Base-by-base conservation (phyloP, 2,113 vertebrate genomes). In the Phoenicopterus ruber region DNA sequence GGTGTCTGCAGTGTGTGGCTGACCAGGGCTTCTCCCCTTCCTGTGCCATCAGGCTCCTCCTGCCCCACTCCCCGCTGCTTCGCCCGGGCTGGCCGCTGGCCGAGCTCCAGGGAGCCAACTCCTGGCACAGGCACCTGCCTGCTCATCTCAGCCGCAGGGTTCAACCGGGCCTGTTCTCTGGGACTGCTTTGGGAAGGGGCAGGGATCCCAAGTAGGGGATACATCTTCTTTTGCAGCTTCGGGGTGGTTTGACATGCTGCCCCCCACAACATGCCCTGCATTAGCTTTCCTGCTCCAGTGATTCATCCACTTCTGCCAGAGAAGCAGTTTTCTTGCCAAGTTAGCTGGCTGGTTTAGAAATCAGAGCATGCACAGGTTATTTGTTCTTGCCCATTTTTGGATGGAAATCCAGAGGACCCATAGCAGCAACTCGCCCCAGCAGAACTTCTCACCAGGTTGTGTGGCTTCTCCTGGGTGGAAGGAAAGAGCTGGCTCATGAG, bases 81-180 rank as follows among this genome's bases (percentile, higher is more conserved):
- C 5, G 2, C 46, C 36, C 0, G 1, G 44, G 34, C 42, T 55
- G 38, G 18, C 32, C 0, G 0, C 34, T 78, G 57, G 13, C 81
- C 1, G 1, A 13, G 38, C 71, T 55, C 11, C 40, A 28, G 36
- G 58, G 46, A 81, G 52, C 31, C 46, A 28, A 26, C 42, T 67
- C 21, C 28, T 44, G 62, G 66, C 31, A 20, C 3, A 4, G 40
- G 40, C 71, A 49, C 17, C 18, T 6, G 11, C 47, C 72, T 11
- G 32, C 47, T 76, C 61, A 31, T 25, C 46, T 22, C 61, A 58
- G 65, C 29, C 5, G 2, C 22, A 44, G 65, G 58, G 10, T 44
- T 52, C 88, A 70, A 1, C 34, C 49, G 26, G 34, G 42, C n/a
- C n/a, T 55, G 67, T 77, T 63, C 32, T 47, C 40, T 49, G n/a